Evolutionary conservation across 1,140 invertebrate genomes (phyloP).

Genomic region (Bombus cullumanus): DNA sequence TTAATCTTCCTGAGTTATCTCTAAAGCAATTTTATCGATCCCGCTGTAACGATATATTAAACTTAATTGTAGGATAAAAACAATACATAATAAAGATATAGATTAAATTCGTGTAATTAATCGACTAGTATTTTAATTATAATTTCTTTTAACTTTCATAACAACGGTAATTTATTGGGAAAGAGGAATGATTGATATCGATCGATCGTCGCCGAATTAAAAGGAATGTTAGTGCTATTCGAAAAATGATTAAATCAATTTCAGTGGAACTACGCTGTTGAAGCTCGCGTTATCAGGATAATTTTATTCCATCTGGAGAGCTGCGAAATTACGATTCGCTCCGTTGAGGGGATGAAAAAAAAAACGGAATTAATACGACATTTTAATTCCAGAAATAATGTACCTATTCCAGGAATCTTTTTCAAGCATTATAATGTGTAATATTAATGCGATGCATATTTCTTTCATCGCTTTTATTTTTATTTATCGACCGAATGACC

Average conservation of each 20-base stretch:
- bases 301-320: slow-evolving; percentile 8
- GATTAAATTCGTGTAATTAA: background rate
- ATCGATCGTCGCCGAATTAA: background rate
- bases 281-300: slow-evolving; percentile 9
- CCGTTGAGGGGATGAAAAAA: background rate
- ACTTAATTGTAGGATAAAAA: background rate
- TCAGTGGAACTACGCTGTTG: background rate
- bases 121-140: no score
- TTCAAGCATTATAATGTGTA: background rate
- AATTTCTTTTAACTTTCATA: background rate
- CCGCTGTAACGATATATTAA: background rate
- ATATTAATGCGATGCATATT: background rate
- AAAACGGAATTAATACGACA: background rate
- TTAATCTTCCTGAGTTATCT: background rate
- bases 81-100: background rate
- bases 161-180: background rate
- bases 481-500: background rate
- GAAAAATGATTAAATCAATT: slow-evolving; percentile 21
- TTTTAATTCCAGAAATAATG: slow-evolving; percentile 21
- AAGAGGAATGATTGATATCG: background rate
- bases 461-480: slow-evolving; percentile 7
- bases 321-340: slow-evolving; percentile 4
- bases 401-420: background rate
- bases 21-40: background rate
- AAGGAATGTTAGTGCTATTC: background rate